These are phyloP conservation scores for Caerostris extrusa DNA, from an alignment of 1,140 invertebrate genomes.

Conservation along the genomic window DNA sequence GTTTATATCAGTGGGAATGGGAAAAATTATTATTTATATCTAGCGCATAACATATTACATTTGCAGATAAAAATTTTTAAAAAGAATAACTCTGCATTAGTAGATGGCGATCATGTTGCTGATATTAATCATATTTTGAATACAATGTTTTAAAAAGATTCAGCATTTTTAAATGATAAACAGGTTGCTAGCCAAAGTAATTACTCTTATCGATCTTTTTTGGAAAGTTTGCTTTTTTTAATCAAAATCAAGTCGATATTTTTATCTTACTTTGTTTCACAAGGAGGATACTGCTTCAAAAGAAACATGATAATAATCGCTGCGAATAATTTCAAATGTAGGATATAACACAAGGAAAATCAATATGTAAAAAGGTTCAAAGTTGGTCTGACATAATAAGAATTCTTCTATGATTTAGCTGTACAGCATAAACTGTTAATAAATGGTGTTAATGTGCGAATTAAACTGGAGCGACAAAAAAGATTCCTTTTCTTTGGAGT, in stretches of 20 bases:
- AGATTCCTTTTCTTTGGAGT: constrained; percentile 39
- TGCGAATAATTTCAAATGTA: not conserved
- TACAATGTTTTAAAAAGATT: constrained; percentile 8
- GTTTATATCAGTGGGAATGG: constrained; percentile 22
- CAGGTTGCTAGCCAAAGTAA: constrained; percentile 53
- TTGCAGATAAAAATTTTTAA: constrained; percentile 36
- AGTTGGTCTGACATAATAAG: constrained; percentile 33
- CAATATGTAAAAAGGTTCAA: not conserved
- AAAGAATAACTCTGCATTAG: not conserved
- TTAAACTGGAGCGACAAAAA: constrained; percentile 52
- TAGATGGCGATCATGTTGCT: not conserved
- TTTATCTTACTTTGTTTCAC: not conserved
- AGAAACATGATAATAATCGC: not conserved
- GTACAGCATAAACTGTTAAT: constrained; percentile 38
- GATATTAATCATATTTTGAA: constrained; percentile 60
- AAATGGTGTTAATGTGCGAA: constrained; percentile 31
- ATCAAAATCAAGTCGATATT: constrained; percentile 3
- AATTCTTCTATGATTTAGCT: constrained; percentile 41
- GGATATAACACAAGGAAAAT: not conserved
- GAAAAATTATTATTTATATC: constrained; percentile 51
- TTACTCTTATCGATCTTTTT: constrained; percentile 26
- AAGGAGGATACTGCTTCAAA: constrained; percentile 1
- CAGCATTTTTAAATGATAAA: constrained; percentile 57
- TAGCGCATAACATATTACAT: constrained; percentile 49
- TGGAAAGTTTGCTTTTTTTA: constrained; percentile 43